These are phyloP conservation scores for Siderastrea siderea DNA, from an alignment of 92 coral and sea anemone species.

Conservation along the genomic window DNA sequence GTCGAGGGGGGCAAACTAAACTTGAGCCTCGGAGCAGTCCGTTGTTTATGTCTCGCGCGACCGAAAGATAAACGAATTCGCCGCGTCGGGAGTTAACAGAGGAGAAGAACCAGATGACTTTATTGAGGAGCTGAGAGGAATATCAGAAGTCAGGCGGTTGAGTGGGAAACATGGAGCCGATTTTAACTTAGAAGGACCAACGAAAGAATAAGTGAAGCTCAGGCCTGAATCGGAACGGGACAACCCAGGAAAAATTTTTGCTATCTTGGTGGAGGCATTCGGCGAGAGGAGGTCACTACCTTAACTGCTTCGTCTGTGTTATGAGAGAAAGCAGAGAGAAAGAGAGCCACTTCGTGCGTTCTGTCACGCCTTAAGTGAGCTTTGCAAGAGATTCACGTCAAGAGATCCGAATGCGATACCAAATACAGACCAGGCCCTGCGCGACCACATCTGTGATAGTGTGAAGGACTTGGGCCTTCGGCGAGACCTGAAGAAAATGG, in stretches of 20 bases:
- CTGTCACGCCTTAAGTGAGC: constrained; percentile 53
- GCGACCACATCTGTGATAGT: constrained; percentile 49
- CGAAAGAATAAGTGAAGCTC: constrained; percentile 3
- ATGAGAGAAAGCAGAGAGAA: constrained; percentile 49
- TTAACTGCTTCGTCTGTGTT: constrained; percentile 50
- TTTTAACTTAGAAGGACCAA: constrained; percentile 28
- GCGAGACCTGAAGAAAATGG: constrained; percentile 37
- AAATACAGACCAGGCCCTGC: background rate
- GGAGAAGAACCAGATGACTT: too few relatives aligned
- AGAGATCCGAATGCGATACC: background rate
- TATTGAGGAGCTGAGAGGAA: too few relatives aligned
- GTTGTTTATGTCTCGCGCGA: too few relatives aligned
- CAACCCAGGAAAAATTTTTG: background rate
- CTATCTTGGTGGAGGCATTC: constrained; percentile 6
- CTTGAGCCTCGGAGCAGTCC: too few relatives aligned
- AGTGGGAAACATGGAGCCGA: background rate
- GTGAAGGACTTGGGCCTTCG: constrained; percentile 27
- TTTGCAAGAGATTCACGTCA: background rate
- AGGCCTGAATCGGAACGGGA: background rate
- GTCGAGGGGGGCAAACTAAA: too few relatives aligned
- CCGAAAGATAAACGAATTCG: too few relatives aligned
- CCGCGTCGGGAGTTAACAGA: too few relatives aligned
- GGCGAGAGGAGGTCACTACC: constrained; percentile 56
- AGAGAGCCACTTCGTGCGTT: constrained; percentile 33
- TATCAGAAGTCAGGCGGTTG: too few relatives aligned